Conservation (phyloP, 1,140 invertebrate genomes). For the Mactra quadrangularis region DNA sequence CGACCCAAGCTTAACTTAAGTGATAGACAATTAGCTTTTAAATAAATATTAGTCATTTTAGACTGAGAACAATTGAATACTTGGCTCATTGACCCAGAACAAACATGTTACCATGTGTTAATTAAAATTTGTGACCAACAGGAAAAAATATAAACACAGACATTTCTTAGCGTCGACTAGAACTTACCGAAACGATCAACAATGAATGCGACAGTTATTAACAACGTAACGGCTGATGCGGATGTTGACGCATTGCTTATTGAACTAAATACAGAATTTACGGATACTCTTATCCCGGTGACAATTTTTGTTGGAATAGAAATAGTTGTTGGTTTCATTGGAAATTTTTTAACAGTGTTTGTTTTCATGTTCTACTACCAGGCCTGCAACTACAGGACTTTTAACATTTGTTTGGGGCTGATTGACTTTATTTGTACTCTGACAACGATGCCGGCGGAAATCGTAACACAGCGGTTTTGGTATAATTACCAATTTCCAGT, state of each 20-base stretch:
- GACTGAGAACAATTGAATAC: too few species aligned
- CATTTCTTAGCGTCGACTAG: too few species aligned
- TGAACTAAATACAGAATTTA: constrained; percentile 48
- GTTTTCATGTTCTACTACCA: constrained; percentile 60
- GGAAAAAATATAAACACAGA: too few species aligned
- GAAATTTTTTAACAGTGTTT: not conserved
- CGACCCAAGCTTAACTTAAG: too few species aligned
- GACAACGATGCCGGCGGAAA: constrained; percentile 69
- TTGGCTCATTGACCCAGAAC: too few species aligned
- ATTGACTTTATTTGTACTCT: constrained; percentile 67
- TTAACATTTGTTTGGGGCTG: constrained; percentile 65
- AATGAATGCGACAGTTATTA: too few species aligned
- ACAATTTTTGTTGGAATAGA: not conserved
- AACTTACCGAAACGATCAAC: too few species aligned
- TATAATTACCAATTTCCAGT: constrained; percentile 63
- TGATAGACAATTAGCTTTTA: too few species aligned
- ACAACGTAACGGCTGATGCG: too few species aligned
- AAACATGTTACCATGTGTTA: too few species aligned
- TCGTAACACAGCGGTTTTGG: constrained; percentile 67
- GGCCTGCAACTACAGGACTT: constrained; percentile 60
- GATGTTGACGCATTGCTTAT: not conserved
- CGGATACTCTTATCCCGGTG: not conserved
- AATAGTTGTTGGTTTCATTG: not conserved
- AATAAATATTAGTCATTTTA: too few species aligned
- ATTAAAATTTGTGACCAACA: too few species aligned